Conservation (phyloP, 2,113 vertebrate species). For the Channa maculata region DNA sequence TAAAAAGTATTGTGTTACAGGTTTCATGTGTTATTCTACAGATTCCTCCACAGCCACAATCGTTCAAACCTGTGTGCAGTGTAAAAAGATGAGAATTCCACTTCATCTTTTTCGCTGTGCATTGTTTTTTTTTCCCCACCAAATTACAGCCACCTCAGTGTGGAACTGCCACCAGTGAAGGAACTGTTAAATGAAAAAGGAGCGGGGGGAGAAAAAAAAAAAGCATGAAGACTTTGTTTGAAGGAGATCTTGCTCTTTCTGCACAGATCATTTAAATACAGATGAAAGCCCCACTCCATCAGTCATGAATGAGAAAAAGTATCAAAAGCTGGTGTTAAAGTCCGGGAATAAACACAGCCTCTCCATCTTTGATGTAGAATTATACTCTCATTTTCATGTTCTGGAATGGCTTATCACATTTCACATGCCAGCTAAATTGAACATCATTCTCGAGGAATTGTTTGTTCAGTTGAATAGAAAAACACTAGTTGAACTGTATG, state of each 20-base stretch:
- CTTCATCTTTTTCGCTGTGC: conserved; percentile 9
- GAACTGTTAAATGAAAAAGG: too few species aligned
- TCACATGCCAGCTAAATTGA: conserved; percentile 24
- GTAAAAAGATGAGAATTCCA: conserved; percentile 1
- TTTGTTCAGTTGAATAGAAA: conserved; percentile 26
- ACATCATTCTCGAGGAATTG: conserved; percentile 22
- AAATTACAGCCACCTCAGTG: not conserved
- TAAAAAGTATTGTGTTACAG: conserved; percentile 55
- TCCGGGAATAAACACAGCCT: not conserved
- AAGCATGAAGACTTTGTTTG: too few species aligned
- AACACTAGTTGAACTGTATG: conserved; percentile 29
- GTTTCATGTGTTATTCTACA: conserved; percentile 53
- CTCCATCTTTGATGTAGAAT: not conserved
- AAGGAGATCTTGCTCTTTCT: not conserved
- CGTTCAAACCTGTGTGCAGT: not conserved
- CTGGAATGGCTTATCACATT: conserved; percentile 20
- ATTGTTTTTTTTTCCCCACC: conserved; percentile 32
- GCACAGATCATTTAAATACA: too few species aligned
- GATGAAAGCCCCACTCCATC: not conserved
- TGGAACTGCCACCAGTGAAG: conserved; percentile 12
- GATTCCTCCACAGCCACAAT: conserved; percentile 27
- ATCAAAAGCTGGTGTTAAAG: too few species aligned
- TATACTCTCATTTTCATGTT: not conserved
- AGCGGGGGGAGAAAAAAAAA: too few species aligned
- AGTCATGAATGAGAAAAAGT: not conserved